Base-by-base conservation (phyloP, 2,113 vertebrate genomes). In the Oreotrochilus melanogaster region DNA sequence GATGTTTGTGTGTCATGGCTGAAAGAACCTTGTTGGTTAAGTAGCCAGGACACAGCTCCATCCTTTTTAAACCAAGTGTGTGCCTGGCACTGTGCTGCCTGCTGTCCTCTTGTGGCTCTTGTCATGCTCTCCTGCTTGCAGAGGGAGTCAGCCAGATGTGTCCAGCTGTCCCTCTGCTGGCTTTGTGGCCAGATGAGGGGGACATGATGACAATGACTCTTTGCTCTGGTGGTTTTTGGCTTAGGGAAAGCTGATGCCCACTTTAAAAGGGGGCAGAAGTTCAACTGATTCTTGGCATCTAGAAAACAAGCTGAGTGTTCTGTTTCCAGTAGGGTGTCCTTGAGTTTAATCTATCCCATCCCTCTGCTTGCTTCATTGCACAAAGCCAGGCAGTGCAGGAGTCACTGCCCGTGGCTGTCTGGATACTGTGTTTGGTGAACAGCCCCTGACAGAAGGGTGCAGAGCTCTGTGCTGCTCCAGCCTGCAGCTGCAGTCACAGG, bases 141-240 rank as follows among this genome's bases (percentile, higher is more conserved):
- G 66, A 76, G 39, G 16, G 24, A 61, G 5, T 75, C 72, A 72
- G 45, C 10, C 39, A 45, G 22, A 13, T 0, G 0, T 78, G 48
- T 56, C 22, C 56, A 78, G 18, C 31, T 64, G 51, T 33, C 19
- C 24, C 22, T 58, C 3, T 2, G 30, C 43, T 81, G 65, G 24
- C 42, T 78, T 35, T 66, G 39, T 11, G 39, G 39, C 39, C 25
- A 74, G 83, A 48, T 47, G 42, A 66, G 43, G 28, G 56, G 65
- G 16, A 56, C 56, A 31, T 11, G n/a, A 57, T 60, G 42, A 21
- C 28, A 42, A 1, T 39, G 30, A 22, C 47, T 48, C 11, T 73
- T 65, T 65, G 17, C n/a, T 73, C 1, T 53, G 14, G 18, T 66
- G 86, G 18, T 13, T 89, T 50, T 74, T 35, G 18, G 13, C 56